Percentiles rank a stretch among this genome's conserved stretches.
These are phyloP conservation scores for Botia kubotai DNA, from an alignment of 2,797 vertebrate species.

Conservation along the genomic window DNA sequence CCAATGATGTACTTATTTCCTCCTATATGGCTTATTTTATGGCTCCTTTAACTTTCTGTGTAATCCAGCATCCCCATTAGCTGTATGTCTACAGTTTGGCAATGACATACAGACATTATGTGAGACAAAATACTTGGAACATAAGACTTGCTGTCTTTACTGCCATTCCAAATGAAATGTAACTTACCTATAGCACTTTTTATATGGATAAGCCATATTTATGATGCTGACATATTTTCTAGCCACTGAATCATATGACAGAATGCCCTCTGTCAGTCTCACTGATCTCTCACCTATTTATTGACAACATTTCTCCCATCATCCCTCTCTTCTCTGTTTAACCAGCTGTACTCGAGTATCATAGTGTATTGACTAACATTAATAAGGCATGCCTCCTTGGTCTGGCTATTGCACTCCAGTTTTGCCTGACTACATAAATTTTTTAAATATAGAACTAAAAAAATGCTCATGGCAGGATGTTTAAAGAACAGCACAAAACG, in stretches of 20 bases:
- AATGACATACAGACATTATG: slow-evolving; percentile 1
- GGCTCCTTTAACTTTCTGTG: background rate
- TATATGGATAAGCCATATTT: background rate
- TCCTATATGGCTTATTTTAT: background rate
- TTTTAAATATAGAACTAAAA: no score
- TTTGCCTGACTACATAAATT: background rate
- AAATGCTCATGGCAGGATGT: no score
- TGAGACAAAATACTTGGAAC: background rate
- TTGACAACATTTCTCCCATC: slow-evolving; percentile 7
- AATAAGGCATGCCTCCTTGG: slow-evolving; percentile 26
- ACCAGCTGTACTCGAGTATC: slow-evolving; percentile 37
- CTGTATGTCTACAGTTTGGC: background rate
- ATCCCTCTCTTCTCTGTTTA: slow-evolving; percentile 20
- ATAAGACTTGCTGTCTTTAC: background rate
- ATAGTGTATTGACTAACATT: background rate
- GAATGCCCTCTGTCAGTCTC: background rate
- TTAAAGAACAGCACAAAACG: no score
- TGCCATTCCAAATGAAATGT: background rate
- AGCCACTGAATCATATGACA: background rate
- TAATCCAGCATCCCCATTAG: background rate
- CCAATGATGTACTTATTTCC: background rate
- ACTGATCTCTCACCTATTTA: slow-evolving; percentile 12
- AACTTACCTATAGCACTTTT: background rate
- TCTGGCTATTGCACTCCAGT: slow-evolving; percentile 16
- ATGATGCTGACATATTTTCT: background rate